Conservation (phyloP, 2,797 vertebrate genomes). For the Borostomias antarcticus region DNA sequence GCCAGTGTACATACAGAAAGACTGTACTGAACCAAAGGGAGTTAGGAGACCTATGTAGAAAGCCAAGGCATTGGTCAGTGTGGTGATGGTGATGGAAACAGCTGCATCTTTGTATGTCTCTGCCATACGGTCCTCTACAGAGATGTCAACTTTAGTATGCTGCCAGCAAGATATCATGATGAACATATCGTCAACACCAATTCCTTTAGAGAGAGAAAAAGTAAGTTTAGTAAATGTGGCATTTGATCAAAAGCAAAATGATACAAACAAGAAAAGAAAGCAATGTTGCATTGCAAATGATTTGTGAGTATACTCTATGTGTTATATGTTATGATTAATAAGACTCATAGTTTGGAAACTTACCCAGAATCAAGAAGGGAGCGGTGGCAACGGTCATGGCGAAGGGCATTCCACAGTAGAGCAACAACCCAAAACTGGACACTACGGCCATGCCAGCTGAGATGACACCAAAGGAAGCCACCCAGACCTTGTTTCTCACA, state of each 20-base stretch:
- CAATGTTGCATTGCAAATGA: background rate
- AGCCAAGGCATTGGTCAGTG: conserved; percentile 72
- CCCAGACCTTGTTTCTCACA: conserved; percentile 41
- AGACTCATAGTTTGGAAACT: conserved; percentile 28
- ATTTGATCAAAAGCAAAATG: no score
- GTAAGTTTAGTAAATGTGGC: no score
- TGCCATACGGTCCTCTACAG: conserved; percentile 51
- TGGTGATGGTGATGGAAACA: conserved; percentile 78
- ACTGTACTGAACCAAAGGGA: conserved; percentile 72
- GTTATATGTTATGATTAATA: no score
- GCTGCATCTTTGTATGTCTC: conserved; percentile 68
- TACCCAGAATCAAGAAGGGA: conserved; percentile 80
- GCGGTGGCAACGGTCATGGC: conserved; percentile 70
- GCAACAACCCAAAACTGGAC: conserved; percentile 75
- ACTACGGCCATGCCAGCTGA: conserved; percentile 73
- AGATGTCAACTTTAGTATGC: conserved; percentile 50
- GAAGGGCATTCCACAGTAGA: conserved; percentile 72
- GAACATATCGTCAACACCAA: conserved; percentile 79
- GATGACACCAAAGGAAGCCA: conserved; percentile 63
- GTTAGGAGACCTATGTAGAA: conserved; percentile 77
- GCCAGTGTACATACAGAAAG: conserved; percentile 78
- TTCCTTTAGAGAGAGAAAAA: conserved; percentile 60
- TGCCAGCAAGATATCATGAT: conserved; percentile 77
- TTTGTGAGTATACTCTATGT: no score
- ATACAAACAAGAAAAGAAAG: background rate